Conservation (phyloP, 2,113 vertebrate genomes). For the Okapia johnstoni region DNA sequence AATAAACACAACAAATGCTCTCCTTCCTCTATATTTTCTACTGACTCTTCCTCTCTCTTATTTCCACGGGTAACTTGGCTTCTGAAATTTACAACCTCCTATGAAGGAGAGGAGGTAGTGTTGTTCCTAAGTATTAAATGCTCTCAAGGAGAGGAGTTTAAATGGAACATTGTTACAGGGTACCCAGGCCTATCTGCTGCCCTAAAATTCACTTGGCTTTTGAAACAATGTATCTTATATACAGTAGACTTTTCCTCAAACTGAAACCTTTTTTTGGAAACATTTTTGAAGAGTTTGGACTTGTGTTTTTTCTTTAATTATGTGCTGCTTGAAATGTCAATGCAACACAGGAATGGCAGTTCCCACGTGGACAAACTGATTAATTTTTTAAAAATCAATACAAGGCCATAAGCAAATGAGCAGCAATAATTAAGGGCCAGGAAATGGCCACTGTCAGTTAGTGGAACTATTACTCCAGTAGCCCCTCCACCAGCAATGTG, state of each 20-base stretch:
- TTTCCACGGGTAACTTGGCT: background rate
- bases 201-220: background rate
- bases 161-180: background rate
- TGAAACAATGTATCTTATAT: constrained; percentile 43
- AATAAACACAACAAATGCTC: background rate
- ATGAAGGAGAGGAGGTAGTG: background rate
- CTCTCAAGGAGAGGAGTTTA: background rate
- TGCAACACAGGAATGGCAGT: background rate
- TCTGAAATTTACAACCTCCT: background rate
- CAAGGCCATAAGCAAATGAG: constrained; percentile 38
- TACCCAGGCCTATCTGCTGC: background rate
- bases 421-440: constrained; percentile 13
- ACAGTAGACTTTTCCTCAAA: background rate
- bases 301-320: background rate
- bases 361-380: background rate
- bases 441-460: background rate
- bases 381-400: constrained; percentile 36
- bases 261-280: constrained; percentile 11
- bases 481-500: background rate
- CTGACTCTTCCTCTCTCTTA: background rate
- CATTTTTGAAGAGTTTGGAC: background rate
- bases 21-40: background rate
- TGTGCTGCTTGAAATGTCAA: constrained; percentile 23
- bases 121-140: background rate
- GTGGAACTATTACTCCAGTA: background rate